These are phyloP conservation scores for Stratiolaelaps scimitus DNA, from an alignment of 1,140 invertebrate species.

Conservation along the genomic window DNA sequence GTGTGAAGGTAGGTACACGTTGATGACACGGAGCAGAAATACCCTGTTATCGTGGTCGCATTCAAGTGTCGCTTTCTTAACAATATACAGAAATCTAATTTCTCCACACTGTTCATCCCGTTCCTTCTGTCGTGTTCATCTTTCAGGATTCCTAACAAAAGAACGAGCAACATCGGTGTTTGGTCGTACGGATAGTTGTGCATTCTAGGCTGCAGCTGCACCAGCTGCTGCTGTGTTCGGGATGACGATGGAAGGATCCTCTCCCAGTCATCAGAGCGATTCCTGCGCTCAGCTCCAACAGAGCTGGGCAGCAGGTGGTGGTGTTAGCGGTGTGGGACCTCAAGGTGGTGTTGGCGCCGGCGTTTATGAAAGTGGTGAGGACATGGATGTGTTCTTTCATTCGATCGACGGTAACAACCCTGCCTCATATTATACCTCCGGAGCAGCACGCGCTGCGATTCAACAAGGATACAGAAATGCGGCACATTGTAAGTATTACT, in stretches of 20 bases:
- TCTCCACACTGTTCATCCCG: too few species aligned
- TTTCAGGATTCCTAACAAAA: too few species aligned
- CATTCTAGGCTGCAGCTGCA: too few species aligned
- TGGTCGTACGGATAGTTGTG: too few species aligned
- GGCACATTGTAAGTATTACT: slow-evolving; percentile 10
- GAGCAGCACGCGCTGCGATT: slow-evolving; percentile 20
- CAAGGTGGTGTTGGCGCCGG: slow-evolving; percentile 11
- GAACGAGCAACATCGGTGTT: too few species aligned
- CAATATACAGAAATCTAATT: too few species aligned
- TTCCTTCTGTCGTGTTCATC: too few species aligned
- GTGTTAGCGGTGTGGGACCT: neutral
- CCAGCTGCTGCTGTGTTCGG: neutral
- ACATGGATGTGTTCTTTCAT: slow-evolving; percentile 28
- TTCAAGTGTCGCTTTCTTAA: too few species aligned
- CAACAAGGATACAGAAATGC: slow-evolving; percentile 25
- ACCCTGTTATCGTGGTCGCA: too few species aligned
- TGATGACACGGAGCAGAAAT: too few species aligned
- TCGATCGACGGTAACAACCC: slow-evolving; percentile 22
- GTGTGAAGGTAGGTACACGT: too few species aligned
- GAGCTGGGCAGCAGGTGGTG: neutral
- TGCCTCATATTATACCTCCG: slow-evolving; percentile 4
- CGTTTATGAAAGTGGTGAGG: slow-evolving; percentile 7
- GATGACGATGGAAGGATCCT: slow-evolving; percentile 27
- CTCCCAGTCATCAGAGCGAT: slow-evolving; percentile 23
- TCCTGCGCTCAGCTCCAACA: slow-evolving; percentile 21